phyloP scores from a whole-genome alignment of 1,140 invertebrate species.

The Papilio polyxenes region DNA sequence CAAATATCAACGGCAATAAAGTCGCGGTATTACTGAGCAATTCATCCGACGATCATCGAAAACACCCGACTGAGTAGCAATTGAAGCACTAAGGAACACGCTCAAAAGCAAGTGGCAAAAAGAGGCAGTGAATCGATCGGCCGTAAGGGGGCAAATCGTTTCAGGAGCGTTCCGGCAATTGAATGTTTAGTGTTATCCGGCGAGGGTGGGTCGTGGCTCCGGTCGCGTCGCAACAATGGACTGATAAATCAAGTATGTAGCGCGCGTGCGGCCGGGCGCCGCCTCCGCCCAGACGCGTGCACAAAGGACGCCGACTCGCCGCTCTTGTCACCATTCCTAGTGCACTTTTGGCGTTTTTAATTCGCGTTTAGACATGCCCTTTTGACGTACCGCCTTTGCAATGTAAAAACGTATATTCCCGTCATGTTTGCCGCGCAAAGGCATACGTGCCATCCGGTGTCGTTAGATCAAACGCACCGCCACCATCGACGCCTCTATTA shows the following conservation, averaged over 20 bases:
- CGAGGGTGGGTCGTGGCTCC: constrained; percentile 64
- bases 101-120: constrained; percentile 49
- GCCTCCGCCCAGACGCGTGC: constrained; percentile 47
- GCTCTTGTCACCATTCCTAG: constrained; percentile 39
- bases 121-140: constrained; percentile 66
- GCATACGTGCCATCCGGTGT: constrained; percentile 31
- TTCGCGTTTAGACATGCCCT: constrained; percentile 31
- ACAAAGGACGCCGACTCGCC: constrained; percentile 65
- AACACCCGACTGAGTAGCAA: constrained; percentile 29
- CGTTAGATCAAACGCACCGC: constrained; percentile 27
- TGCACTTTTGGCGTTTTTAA: constrained; percentile 40
- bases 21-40: constrained; percentile 20
- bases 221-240: constrained; percentile 73
- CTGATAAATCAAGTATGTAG: constrained; percentile 78
- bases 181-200: constrained; percentile 72
- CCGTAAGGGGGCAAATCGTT: constrained; percentile 70
- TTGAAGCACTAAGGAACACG: constrained; percentile 27
- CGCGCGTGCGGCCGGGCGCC: constrained; percentile 66
- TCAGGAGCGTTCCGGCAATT: constrained; percentile 72
- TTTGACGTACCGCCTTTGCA: constrained; percentile 8
- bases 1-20: constrained; percentile 1
- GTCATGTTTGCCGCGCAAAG: constrained; percentile 16
- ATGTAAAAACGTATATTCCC: constrained; percentile 17
- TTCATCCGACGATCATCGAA: constrained; percentile 31
- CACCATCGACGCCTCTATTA: neutral